These are phyloP conservation scores for Orthosia incerta DNA, from an alignment of 2,888 invertebrate genomes.

Conservation along the genomic window DNA sequence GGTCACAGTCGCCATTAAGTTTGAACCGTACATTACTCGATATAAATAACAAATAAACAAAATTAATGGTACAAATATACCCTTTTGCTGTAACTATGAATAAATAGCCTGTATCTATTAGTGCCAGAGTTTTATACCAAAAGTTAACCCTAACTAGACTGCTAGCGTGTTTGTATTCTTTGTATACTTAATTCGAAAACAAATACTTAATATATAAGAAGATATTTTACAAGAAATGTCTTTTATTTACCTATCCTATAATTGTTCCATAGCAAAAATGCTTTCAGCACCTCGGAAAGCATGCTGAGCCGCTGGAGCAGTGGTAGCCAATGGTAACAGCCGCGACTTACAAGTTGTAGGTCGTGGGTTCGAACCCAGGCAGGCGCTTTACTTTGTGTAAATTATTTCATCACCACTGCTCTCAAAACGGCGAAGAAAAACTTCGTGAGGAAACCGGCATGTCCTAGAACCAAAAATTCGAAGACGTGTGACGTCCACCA, in stretches of 20 bases:
- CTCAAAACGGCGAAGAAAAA: too few relatives aligned
- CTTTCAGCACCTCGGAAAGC: too few relatives aligned
- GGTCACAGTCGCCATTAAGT: neutral
- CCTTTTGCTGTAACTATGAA: neutral
- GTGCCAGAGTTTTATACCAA: slow-evolving; percentile 74
- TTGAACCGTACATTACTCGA: neutral
- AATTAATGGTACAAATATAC: slow-evolving; percentile 16
- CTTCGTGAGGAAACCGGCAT: too few relatives aligned
- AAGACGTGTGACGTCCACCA: too few relatives aligned
- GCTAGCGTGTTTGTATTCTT: slow-evolving; percentile 69
- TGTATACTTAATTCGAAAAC: slow-evolving; percentile 76
- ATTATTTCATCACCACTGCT: too few relatives aligned
- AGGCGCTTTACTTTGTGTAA: too few relatives aligned
- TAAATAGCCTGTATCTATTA: slow-evolving; percentile 15
- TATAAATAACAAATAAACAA: neutral
- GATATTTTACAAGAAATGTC: slow-evolving; percentile 71
- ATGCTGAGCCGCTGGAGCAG: too few relatives aligned
- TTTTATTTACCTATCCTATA: slow-evolving; percentile 52
- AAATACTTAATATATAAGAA: slow-evolving; percentile 78
- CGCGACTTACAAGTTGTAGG: too few relatives aligned
- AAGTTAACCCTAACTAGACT: slow-evolving; percentile 67
- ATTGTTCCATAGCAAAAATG: too few relatives aligned
- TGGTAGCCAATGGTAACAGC: too few relatives aligned
- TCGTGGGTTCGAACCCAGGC: too few relatives aligned
- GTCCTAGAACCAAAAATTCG: too few relatives aligned